Evolutionary conservation across 2,113 vertebrate species (phyloP), one percentile per base, ranked within the genome.

Genomic region (Acanthochromis polyacanthus): DNA sequence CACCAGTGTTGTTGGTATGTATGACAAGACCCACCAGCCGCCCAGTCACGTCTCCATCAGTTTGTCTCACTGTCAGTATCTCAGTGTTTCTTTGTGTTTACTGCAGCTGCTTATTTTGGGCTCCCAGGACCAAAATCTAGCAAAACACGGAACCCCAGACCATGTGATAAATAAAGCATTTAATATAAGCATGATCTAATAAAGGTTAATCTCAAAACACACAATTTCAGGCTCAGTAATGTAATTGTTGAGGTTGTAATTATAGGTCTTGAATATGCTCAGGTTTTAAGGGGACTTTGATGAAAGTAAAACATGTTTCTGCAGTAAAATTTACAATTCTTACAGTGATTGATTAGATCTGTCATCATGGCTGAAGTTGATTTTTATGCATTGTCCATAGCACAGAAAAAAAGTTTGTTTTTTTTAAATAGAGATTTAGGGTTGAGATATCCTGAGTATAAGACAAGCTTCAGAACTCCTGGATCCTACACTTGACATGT

Each of bases 1-100:
- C 90, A 89, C 55, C 23, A 52, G 1, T 64, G 74, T 75, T 81
- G 53, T 61, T 74, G 67, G 76, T 84, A 78, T 84, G 63, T 71
- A 74, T 82, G 78, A 84, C 69, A 78, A 71, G 75, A 79, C 20
- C 4, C 63, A 48, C 28, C 74, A 64, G 69, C 52, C 25, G 70
- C 51, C 70, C 71, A 28, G 45, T 81, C 63, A 58, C 72, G 74
- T 73, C 75, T 51, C 57, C 40, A 64, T 78, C 72, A 61, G 25
- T 28, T 68, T 55, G 11, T 57, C 62, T 64, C 22, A 4, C 23
- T 30, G 4, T 30, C 30, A 30, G 30, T 30, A 30, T 30, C 30
- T 23, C 23, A 28, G 9, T 25, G 17, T 60, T 46, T 53, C 25
- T 55, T 6, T 30, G 30, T 30, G 4, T 30, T 8, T 19, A 38